Evolutionary conservation across 2,888 invertebrate genomes (phyloP).

Genomic region (Pteria penguin): DNA sequence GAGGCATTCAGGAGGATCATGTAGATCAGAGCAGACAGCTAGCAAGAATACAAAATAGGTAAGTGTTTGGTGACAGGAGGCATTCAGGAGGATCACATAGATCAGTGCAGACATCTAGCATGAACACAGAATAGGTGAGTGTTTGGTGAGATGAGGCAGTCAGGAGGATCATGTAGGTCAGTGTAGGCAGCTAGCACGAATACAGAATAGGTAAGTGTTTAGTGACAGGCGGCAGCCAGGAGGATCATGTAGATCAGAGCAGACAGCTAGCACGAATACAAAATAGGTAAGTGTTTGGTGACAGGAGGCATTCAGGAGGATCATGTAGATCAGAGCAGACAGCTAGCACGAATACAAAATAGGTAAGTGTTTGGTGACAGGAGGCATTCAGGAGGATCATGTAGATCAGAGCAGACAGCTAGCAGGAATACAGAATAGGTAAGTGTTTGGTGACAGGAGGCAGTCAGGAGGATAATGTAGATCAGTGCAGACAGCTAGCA

Average conservation of each 20-base stretch:
- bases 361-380: conserved; percentile 59
- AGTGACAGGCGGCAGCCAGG: conserved; percentile 64
- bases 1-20: conserved; percentile 64
- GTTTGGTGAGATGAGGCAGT: no score
- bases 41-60: conserved; percentile 71
- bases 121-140: conserved; percentile 64
- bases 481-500: no score
- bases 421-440: conserved; percentile 63
- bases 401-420: conserved; percentile 73
- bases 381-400: conserved; percentile 64
- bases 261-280: conserved; percentile 74
- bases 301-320: conserved; percentile 64
- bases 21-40: conserved; percentile 73
- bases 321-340: conserved; percentile 71
- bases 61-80: conserved; percentile 66
- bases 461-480: no score
- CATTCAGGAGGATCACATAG: conserved; percentile 61
- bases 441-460: no score
- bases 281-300: conserved; percentile 55
- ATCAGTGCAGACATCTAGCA: conserved; percentile 73
- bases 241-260: conserved; percentile 69
- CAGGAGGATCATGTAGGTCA: no score
- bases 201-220: no score
- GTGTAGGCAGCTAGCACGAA: no score
- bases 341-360: conserved; percentile 71